Percentiles rank a stretch among this genome's conserved stretches.
phyloP scores from a whole-genome alignment of 2,888 invertebrate species.

The Blastobasis adustella region DNA sequence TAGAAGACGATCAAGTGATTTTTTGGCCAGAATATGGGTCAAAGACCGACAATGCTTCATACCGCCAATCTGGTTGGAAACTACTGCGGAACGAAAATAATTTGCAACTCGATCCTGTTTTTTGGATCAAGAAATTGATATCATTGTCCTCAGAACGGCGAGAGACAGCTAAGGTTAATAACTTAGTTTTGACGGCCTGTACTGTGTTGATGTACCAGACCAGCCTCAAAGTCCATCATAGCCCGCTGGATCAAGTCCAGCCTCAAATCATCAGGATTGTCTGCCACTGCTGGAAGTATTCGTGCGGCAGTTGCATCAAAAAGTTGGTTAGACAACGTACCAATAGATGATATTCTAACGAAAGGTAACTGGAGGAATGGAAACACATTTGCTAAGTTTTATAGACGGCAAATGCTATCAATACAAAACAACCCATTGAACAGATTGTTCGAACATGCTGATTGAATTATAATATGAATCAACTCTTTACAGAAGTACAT shows the following conservation, averaged over 20 bases:
- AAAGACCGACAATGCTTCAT: background rate
- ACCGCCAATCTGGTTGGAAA: background rate
- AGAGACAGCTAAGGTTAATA: background rate
- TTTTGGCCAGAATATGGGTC: background rate
- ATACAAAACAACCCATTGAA: no score
- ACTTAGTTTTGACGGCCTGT: background rate
- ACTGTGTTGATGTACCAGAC: background rate
- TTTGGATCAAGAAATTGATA: background rate
- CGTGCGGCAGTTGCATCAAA: background rate
- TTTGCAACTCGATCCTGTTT: background rate
- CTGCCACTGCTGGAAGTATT: background rate
- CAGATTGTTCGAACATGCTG: no score
- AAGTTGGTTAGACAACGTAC: background rate
- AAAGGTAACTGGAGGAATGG: background rate
- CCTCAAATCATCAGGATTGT: background rate
- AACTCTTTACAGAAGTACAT: no score
- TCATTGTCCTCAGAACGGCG: background rate
- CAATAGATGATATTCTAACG: background rate
- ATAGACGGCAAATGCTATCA: no score
- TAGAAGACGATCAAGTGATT: background rate
- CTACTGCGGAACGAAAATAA: background rate
- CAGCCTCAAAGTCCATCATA: background rate
- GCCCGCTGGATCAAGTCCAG: background rate
- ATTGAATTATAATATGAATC: no score
- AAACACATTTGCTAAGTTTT: no score